A percentile compares a stretch with the other conserved stretches of the same genome.
Conservation (phyloP, 2,113 vertebrate genomes). For the Aspidoscelis tigris region DNA sequence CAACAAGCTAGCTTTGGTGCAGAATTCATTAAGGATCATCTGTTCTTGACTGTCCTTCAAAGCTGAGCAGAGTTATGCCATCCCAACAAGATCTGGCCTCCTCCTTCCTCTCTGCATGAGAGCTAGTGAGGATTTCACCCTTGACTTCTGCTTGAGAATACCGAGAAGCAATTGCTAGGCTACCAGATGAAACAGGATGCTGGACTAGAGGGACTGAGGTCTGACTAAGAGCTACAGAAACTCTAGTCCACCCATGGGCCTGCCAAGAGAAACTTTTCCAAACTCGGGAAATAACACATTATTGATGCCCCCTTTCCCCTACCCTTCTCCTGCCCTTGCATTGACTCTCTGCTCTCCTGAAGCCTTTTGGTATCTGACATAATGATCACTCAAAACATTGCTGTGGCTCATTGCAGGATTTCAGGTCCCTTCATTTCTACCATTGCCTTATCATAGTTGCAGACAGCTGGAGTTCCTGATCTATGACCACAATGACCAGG, state of each 20-base stretch:
- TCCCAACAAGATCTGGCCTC: neutral
- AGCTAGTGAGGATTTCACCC: too few relatives aligned
- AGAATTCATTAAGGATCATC: neutral
- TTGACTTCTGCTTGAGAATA: too few relatives aligned
- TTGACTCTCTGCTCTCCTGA: too few relatives aligned
- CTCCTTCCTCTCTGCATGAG: neutral
- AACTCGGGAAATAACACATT: neutral
- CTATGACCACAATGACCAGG: neutral
- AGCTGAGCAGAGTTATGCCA: neutral
- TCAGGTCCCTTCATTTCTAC: neutral
- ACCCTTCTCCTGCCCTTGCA: neutral
- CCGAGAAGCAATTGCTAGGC: too few relatives aligned
- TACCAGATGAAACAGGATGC: too few relatives aligned
- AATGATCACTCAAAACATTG: too few relatives aligned
- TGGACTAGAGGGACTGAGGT: too few relatives aligned
- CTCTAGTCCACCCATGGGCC: too few relatives aligned
- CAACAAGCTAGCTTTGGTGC: neutral
- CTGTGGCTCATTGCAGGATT: neutral
- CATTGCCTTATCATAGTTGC: neutral
- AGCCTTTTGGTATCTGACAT: too few relatives aligned
- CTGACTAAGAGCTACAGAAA: too few relatives aligned
- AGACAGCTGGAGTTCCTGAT: too few relatives aligned
- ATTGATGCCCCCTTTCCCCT: neutral
- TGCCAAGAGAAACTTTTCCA: too few relatives aligned
- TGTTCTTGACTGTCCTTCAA: neutral